Evolutionary conservation across 37 sponge, comb jelly and placozoan genomes (phyloP), one percentile per base, ranked within the genome.

Genomic region (Chondrosia reniformis): DNA sequence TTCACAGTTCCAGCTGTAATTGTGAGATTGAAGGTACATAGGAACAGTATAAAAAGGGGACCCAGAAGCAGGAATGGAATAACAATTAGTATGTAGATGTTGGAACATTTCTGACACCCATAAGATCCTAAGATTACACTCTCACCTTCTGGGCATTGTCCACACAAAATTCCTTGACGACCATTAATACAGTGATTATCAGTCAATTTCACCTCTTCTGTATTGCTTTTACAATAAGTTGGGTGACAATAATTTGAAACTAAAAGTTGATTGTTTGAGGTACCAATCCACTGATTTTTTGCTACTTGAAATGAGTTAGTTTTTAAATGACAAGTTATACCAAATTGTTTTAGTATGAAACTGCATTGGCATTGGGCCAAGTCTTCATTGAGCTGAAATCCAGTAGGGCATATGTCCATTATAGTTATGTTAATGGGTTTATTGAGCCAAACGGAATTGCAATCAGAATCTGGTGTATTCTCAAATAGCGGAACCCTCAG

Each of bases 111-210:
- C 1, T 32, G 5, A 45, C 86, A 85, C 19, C 44, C 24, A 27
- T 59, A 46, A 19, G 80, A 80, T 15, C 86, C 80, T 30, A 85
- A 27, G 12, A 57, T 61, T 6, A 75, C 62, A 45, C 86, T 85
- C 28, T 34, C 28, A 45, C 74, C 52, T 1, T 31, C 6, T 17
- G 13, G 39, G 38, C 86, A 85, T 3, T 41, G 38, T 24, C 86
- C 86, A 85, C 86, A 85, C 0, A 85, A 67, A 49, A 80, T 31
- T 32, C 86, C 86, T 12, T 55, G 13, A 17, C 74, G 76, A 45
- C 63, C 43, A 33, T 80, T 10, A 21, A n/a, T 13, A 63, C 86
- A 85, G 45, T 79, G 80, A 27, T 2, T 59, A 30, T 59, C 22
- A 13, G 6, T 59, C 4, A 30, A 6, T 59, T 59, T 30, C 6